Base-by-base conservation (phyloP, 2,888 invertebrate species). In the Drosophila acutilabella region DNA sequence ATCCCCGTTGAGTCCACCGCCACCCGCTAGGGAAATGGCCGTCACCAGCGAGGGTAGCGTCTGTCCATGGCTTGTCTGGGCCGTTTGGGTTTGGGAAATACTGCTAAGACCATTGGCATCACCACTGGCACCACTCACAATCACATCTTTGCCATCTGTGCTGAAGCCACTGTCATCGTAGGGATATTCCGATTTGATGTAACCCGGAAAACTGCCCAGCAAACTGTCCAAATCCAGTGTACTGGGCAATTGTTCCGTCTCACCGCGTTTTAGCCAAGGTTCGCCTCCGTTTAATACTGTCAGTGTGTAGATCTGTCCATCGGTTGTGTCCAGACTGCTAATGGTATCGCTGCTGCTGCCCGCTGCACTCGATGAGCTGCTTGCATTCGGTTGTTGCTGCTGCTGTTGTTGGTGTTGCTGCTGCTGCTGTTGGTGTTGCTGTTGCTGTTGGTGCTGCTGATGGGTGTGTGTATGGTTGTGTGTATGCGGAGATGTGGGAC, bases 221-320 rank as follows among this genome's bases (percentile, higher is more conserved):
- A 97, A 95, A 54, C 96, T 96, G 91, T 97, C 97, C 81, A 97
- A 94, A 91, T 97, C 97, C 81, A 96, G 73, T 93, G 95, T 74
- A 90, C 92, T 88, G 91, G 94, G 86, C 94, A 95, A 91, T 47
- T 93, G 93, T 41, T 84, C 84, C 47, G 85, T 42, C 14, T 94
- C 93, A 85, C 95, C 95, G 87, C 95, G 93, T 93, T 96, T 94
- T 92, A 95, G 93, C 94, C 95, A 94, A 70, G 95, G 93, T 92
- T 94, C 93, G 89, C 95, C 93, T 81, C 96, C 96, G 92, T 97
- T 97, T 90, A 97, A 94, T 91, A 97, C 97, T 89, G 97, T 97
- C 74, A 97, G 93, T 64, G 97, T 97, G 92, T 97, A 97, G 90
- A 97, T 97, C 80, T 92, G 92, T 78, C 96, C 96, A 88, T 96